Conservation (phyloP, 1,140 invertebrate species). For the Spodoptera litura region DNA sequence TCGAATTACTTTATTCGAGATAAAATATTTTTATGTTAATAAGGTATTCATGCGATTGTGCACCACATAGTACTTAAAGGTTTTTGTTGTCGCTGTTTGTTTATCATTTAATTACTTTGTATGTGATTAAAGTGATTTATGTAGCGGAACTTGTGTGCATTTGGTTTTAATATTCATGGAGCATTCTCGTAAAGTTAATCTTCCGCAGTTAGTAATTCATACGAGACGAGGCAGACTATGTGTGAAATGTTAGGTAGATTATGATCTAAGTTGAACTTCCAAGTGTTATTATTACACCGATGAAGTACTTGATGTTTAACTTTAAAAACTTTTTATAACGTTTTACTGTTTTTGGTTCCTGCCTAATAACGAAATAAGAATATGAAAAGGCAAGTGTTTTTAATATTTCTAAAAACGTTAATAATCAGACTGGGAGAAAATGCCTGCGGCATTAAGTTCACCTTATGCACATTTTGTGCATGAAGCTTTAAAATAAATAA, state of each 20-base stretch:
- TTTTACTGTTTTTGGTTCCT: too few species aligned
- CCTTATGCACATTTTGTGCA: too few species aligned
- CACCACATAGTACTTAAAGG: neutral
- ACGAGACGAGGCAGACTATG: neutral
- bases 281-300: too few species aligned
- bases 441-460: too few species aligned
- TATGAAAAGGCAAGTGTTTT: too few species aligned
- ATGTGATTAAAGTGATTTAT: constrained; percentile 38
- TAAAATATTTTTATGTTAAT: constrained; percentile 7
- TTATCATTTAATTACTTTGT: constrained; percentile 24
- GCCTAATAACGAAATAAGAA: too few species aligned
- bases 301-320: too few species aligned
- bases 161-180: constrained; percentile 33
- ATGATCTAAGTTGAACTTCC: neutral
- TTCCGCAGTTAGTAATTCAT: constrained; percentile 23
- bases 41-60: constrained; percentile 25
- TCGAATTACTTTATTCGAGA: constrained; percentile 46
- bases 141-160: constrained; percentile 22
- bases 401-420: too few species aligned
- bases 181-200: constrained; percentile 29
- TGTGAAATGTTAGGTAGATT: neutral
- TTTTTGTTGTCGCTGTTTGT: constrained; percentile 1
- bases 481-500: too few species aligned
- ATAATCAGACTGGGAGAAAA: too few species aligned
- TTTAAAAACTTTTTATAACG: too few species aligned